A percentile compares a stretch with the other conserved stretches of the same genome.
Evolutionary conservation across 2,888 invertebrate genomes (phyloP).

Genomic region (Gisinianus flammeolus): DNA sequence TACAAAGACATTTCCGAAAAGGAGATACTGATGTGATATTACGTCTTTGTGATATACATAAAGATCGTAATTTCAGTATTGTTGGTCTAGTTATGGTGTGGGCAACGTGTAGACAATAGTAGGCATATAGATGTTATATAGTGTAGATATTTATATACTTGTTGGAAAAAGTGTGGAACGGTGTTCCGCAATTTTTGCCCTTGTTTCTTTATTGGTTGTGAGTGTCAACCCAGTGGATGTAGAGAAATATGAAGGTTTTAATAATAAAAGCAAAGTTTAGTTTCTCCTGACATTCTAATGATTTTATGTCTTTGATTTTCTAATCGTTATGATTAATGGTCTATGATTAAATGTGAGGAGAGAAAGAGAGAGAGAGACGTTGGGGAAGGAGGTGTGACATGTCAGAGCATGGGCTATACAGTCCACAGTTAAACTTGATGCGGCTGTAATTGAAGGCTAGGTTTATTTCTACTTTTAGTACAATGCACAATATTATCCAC

Average conservation of each 20-base stretch:
- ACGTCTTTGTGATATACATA: neutral
- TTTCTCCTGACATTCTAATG: slow-evolving; percentile 27
- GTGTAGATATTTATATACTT: too few relatives aligned
- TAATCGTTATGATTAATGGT: slow-evolving; percentile 40
- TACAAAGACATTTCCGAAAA: neutral
- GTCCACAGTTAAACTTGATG: neutral
- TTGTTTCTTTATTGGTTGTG: neutral
- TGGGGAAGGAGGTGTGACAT: slow-evolving; percentile 33
- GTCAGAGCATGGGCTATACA: neutral
- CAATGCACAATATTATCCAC: neutral
- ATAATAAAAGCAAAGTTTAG: slow-evolving; percentile 33
- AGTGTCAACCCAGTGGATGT: neutral
- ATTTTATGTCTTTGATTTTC: slow-evolving; percentile 36
- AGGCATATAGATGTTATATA: neutral
- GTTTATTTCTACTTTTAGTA: neutral
- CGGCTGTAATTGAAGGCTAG: slow-evolving; percentile 13
- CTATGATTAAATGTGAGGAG: slow-evolving; percentile 36
- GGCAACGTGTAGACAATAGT: neutral
- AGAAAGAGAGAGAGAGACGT: slow-evolving; percentile 1
- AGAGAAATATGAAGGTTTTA: slow-evolving; percentile 22
- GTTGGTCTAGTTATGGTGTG: too few relatives aligned
- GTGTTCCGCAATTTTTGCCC: slow-evolving; percentile 15
- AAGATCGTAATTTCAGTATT: neutral
- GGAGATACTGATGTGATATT: too few relatives aligned
- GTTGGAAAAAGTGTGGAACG: slow-evolving; percentile 14